Conservation (phyloP, 2,888 invertebrate genomes). For the Drosophila borealis region DNA sequence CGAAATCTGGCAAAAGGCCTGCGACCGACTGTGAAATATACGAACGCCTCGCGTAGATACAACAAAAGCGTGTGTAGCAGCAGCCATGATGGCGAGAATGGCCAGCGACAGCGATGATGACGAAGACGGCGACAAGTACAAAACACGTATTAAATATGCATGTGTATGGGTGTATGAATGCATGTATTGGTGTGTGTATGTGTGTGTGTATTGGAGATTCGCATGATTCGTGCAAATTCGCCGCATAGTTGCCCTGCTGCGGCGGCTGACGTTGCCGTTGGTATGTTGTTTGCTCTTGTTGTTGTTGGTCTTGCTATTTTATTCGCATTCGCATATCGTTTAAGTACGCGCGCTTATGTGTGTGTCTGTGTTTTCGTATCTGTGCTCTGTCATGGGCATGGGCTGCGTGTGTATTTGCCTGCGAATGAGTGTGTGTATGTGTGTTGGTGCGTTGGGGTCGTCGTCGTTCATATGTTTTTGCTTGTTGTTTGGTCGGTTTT, state of each 20-base stretch:
- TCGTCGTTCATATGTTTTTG: slow-evolving; percentile 65
- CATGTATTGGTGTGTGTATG: slow-evolving; percentile 17
- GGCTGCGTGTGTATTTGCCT: slow-evolving; percentile 35
- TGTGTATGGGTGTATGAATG: slow-evolving; percentile 21
- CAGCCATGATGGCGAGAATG: slow-evolving; percentile 63
- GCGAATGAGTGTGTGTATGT: slow-evolving; percentile 26
- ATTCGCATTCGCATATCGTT: slow-evolving; percentile 80
- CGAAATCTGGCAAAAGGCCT: slow-evolving; percentile 35
- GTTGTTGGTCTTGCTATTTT: slow-evolving; percentile 66
- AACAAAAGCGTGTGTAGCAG: slow-evolving; percentile 42
- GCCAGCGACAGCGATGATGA: slow-evolving; percentile 56
- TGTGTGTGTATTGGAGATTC: slow-evolving; percentile 72
- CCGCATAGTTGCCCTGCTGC: slow-evolving; percentile 69
- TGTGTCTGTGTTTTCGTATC: slow-evolving; percentile 38
- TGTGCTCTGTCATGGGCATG: slow-evolving; percentile 47
- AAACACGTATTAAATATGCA: slow-evolving; percentile 76
- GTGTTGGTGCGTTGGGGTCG: slow-evolving; percentile 62
- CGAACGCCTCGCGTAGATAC: slow-evolving; percentile 53
- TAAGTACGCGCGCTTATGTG: slow-evolving; percentile 48
- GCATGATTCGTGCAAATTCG: slow-evolving; percentile 82
- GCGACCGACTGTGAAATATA: slow-evolving; percentile 38
- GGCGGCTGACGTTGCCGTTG: slow-evolving; percentile 36
- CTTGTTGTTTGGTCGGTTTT: slow-evolving; percentile 82
- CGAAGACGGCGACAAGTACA: slow-evolving; percentile 80
- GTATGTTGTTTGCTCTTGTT: slow-evolving; percentile 58